phyloP scores from a whole-genome alignment of 2,888 invertebrate species.

The Pristionchus fissidentatus region DNA sequence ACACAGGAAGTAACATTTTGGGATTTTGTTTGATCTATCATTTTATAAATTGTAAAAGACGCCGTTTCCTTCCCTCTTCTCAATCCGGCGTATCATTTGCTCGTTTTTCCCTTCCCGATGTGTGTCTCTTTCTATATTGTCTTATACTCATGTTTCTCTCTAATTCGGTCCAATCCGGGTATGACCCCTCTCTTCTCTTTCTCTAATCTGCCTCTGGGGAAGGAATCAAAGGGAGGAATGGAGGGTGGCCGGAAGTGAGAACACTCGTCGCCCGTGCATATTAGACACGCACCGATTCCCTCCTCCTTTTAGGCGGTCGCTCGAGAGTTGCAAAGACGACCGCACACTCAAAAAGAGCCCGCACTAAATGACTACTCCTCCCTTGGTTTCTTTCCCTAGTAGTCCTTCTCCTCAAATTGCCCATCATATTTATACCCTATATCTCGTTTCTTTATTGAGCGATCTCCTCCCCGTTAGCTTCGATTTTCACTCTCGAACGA shows the following conservation, averaged over 20 bases:
- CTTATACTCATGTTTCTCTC: background rate
- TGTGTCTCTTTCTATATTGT: background rate
- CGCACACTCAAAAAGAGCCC: background rate
- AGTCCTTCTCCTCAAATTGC: background rate
- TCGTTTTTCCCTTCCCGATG: slow-evolving; percentile 3
- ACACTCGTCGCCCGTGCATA: slow-evolving; percentile 18
- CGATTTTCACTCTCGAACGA: slow-evolving; percentile 24
- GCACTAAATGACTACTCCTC: background rate
- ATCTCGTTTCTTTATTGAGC: slow-evolving; percentile 18
- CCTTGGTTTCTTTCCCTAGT: background rate
- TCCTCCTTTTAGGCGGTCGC: background rate
- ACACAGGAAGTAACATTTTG: too few relatives aligned
- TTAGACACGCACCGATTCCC: background rate
- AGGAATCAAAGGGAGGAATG: background rate
- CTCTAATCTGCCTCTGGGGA: background rate
- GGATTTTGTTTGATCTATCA: too few relatives aligned
- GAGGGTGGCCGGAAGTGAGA: background rate
- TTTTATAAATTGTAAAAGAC: too few relatives aligned
- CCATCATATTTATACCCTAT: background rate
- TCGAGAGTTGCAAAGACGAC: background rate
- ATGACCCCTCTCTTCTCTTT: background rate
- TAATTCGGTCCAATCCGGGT: slow-evolving; percentile 25
- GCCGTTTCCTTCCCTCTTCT: background rate
- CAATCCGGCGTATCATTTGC: slow-evolving; percentile 24
- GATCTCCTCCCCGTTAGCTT: background rate